Conservation (phyloP, 2,888 invertebrate genomes). For the Cheilosia vulpina region DNA sequence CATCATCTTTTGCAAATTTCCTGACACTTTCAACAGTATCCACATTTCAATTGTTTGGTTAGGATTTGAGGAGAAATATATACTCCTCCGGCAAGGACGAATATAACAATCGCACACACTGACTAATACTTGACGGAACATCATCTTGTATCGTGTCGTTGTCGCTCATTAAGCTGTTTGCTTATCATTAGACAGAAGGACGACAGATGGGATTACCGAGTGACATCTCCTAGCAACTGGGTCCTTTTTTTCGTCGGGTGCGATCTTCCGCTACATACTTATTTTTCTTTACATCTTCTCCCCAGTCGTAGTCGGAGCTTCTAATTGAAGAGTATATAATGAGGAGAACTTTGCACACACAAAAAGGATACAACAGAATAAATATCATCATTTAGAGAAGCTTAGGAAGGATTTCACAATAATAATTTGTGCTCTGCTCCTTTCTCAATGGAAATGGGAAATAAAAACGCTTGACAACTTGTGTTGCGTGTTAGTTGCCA, state of each 20-base stretch:
- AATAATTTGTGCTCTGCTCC: conserved; percentile 51
- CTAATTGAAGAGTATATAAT: conserved; percentile 66
- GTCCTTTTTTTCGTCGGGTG: conserved; percentile 17
- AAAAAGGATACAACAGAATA: conserved; percentile 55
- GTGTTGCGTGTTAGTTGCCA: conserved; percentile 51
- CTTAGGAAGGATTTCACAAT: conserved; percentile 65
- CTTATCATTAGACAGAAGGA: conserved; percentile 72
- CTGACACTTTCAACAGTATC: conserved; percentile 28
- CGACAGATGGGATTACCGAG: conserved; percentile 70
- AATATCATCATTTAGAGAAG: conserved; percentile 72
- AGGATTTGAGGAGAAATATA: conserved; percentile 30
- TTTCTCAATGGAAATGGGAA: background rate
- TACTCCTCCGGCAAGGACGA: background rate
- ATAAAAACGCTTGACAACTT: conserved; percentile 23
- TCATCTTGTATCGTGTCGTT: conserved; percentile 45
- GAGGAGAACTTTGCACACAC: conserved; percentile 43
- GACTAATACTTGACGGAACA: conserved; percentile 62
- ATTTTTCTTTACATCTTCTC: conserved; percentile 16
- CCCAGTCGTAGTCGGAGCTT: conserved; percentile 36
- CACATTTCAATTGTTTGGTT: conserved; percentile 40
- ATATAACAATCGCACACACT: conserved; percentile 21
- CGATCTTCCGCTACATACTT: conserved; percentile 13
- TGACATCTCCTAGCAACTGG: conserved; percentile 67
- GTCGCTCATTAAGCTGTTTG: conserved; percentile 74
- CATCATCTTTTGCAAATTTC: conserved; percentile 31